Conservation (phyloP, 2,888 invertebrate species). For the Hanleya hanleyi region DNA sequence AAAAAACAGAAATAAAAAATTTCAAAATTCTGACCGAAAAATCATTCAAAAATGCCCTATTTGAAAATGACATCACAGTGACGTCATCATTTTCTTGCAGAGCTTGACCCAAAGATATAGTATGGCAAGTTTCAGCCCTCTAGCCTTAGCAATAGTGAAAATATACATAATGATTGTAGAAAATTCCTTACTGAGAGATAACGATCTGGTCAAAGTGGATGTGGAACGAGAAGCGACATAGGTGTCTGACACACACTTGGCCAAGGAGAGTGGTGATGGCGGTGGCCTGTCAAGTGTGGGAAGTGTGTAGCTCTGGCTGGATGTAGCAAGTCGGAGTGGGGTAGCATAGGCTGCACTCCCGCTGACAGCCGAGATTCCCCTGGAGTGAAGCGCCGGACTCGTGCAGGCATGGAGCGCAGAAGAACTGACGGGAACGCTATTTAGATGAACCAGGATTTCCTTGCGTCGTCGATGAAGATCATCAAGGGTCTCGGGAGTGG, state of each 20-base stretch:
- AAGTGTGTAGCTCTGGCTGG: background rate
- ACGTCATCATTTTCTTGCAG: too few species aligned
- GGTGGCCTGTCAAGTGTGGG: background rate
- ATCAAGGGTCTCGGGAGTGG: background rate
- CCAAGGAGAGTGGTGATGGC: background rate
- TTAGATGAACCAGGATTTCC: slow-evolving; percentile 12
- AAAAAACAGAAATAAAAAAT: too few species aligned
- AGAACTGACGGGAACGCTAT: background rate
- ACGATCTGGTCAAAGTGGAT: background rate
- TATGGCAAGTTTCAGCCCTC: too few species aligned
- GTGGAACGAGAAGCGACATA: background rate
- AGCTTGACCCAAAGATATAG: too few species aligned
- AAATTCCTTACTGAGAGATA: background rate
- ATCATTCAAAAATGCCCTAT: too few species aligned
- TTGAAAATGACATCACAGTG: too few species aligned
- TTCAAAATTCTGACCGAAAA: too few species aligned
- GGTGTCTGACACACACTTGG: background rate
- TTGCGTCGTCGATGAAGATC: slow-evolving; percentile 11
- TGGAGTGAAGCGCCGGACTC: too few species aligned
- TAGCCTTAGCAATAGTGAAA: too few species aligned
- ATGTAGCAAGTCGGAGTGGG: background rate
- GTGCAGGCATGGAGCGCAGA: background rate
- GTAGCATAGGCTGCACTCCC: background rate
- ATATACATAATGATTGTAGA: too few species aligned
- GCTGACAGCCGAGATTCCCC: background rate